phyloP scores from a whole-genome alignment of 1,140 invertebrate genomes.

The Apocrypta bakeri region DNA sequence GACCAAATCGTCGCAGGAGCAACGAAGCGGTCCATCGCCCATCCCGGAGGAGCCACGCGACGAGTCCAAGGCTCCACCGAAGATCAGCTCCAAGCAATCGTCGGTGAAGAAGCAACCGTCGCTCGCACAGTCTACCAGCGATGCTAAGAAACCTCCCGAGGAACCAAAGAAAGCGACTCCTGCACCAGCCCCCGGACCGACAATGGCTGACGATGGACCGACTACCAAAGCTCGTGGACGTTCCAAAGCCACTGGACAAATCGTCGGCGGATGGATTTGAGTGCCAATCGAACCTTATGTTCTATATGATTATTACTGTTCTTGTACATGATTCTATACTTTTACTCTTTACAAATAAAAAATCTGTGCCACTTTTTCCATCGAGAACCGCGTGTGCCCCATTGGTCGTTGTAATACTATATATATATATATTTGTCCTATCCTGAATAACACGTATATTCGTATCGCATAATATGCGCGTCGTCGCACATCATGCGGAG shows the following conservation, averaged over 20 bases:
- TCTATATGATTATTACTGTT: neutral
- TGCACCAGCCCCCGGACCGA: constrained; percentile 36
- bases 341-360: constrained; percentile 24
- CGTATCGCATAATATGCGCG: too few relatives aligned
- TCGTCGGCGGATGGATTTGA: constrained; percentile 81
- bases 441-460: too few relatives aligned
- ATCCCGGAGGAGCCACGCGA: constrained; percentile 66
- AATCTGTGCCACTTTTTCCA: neutral
- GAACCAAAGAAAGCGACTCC: constrained; percentile 34
- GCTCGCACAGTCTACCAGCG: neutral
- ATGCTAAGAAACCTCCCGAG: constrained; percentile 51
- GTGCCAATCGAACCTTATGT: neutral
- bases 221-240: constrained; percentile 76
- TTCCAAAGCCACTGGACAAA: constrained; percentile 81
- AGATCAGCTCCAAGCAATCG: constrained; percentile 38
- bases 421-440: too few relatives aligned
- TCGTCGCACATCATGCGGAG: constrained; percentile 44
- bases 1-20: constrained; percentile 45
- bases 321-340: constrained; percentile 5
- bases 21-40: constrained; percentile 59
- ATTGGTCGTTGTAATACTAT: too few relatives aligned
- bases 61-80: constrained; percentile 37
- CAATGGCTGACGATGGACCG: constrained; percentile 52
- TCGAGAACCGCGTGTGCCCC: neutral
- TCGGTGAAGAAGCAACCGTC: too few relatives aligned